Base-by-base conservation (phyloP, 2,888 invertebrate genomes). In the Petrolisthes cinctipes region DNA sequence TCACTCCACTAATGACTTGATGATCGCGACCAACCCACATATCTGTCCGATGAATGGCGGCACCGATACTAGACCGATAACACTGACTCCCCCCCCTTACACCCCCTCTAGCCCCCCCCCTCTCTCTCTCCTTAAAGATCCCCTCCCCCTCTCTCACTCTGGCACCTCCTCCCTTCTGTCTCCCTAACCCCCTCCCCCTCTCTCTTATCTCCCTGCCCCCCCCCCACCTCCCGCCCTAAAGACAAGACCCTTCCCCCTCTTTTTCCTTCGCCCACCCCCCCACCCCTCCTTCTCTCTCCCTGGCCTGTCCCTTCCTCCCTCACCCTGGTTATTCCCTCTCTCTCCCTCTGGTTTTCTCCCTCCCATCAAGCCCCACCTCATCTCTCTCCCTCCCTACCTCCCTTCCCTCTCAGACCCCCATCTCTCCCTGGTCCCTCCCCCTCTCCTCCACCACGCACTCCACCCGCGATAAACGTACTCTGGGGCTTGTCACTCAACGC, bases 1-100 rank as follows among this genome's bases (percentile, higher is more conserved):
- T 81, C 80, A 61, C 56, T 23, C 61, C 61, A 57, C 80, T 81
- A 57, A 81, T 81, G 80, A 81, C 80, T 53, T 51, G 66, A 68
- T 82, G 51, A 82, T 71, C 82, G 68, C 82, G 9, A 23, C 82
- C 82, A 53, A 11, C 82, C 56, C 20, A 14, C 82, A 51, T 71
- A 82, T 71, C 82, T 71, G n/a, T 71, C 37, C 56, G 23, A 81
- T 81, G 80, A 81, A 81, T 81, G 80, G 71, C 71, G 68, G 20
- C 51, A 6, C 71, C 82, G 54, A 78, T 20, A 54, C 82, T 82
- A 9, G 20, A 37, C 9, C 68, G 68, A 71, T 82, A 82, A 61
- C 68, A n/a, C 4, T 37, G 11, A 54, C 82, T 54, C 53, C 53
- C 54, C 7, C 37, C 37, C 23, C n/a, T 54, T 54, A 14, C 56